Percentiles rank a stretch among this genome's conserved stretches.
Conservation (phyloP, 2,797 vertebrate genomes). For the Leptodactylus fallax region DNA sequence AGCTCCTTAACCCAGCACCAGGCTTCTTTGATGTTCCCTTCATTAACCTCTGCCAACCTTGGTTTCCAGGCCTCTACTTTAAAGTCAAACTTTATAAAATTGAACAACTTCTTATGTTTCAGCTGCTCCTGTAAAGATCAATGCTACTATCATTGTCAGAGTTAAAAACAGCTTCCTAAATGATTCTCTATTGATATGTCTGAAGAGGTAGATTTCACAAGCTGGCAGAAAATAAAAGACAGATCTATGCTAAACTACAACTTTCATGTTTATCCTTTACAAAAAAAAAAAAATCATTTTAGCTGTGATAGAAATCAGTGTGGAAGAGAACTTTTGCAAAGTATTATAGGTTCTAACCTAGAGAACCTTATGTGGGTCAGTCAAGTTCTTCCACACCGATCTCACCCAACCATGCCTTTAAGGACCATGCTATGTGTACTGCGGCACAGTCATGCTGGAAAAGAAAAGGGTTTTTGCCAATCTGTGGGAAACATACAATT, state of each 20-base stretch:
- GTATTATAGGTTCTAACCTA: no score
- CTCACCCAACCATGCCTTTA: no score
- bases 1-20: conserved; percentile 79
- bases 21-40: conserved; percentile 75
- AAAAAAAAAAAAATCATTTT: neutral
- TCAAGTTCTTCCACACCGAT: no score
- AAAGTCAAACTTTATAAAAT: conserved; percentile 80
- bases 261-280: neutral
- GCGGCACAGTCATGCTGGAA: no score
- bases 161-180: neutral
- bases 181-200: no score
- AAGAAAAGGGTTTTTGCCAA: no score
- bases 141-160: conserved; percentile 6
- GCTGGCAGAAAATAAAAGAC: neutral
- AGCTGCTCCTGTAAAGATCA: conserved; percentile 80
- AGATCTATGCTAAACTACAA: neutral
- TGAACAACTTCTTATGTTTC: conserved; percentile 79
- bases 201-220: neutral
- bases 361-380: no score
- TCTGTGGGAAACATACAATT: no score
- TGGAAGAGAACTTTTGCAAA: neutral
- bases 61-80: conserved; percentile 76
- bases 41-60: conserved; percentile 77
- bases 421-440: no score
- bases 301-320: neutral